phyloP scores from a whole-genome alignment of 2,888 invertebrate species.

The Napeogenes inachia region DNA sequence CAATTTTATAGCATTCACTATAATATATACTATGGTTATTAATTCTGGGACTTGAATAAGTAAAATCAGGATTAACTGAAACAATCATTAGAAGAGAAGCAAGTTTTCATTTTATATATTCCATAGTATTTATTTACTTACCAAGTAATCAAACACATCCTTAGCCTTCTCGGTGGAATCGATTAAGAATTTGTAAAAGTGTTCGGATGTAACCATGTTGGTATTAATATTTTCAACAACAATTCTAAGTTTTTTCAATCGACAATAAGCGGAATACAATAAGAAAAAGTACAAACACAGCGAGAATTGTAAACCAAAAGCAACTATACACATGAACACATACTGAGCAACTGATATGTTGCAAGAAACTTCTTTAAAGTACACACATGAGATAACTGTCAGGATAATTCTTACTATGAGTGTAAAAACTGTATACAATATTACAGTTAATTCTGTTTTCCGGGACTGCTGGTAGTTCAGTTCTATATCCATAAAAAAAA shows the following conservation, averaged over 20 bases:
- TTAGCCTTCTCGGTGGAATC: constrained; percentile 17
- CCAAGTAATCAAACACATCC: constrained; percentile 12
- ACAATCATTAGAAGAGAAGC: not conserved
- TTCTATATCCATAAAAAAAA: constrained; percentile 6
- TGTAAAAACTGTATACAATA: not conserved
- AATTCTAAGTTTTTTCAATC: constrained; percentile 9
- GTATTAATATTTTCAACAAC: not conserved
- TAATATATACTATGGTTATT: constrained; percentile 7
- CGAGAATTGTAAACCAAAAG: constrained; percentile 5
- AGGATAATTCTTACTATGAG: not conserved
- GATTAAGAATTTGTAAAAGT: constrained; percentile 16
- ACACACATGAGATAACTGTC: not conserved
- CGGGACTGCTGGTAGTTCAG: not conserved
- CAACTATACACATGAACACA: not conserved
- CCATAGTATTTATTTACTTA: constrained; percentile 10
- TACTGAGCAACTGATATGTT: not conserved
- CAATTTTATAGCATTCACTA: constrained; percentile 7
- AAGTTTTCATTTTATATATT: too few relatives aligned
- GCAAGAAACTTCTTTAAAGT: not conserved
- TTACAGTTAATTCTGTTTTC: constrained; percentile 2
- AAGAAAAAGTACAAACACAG: constrained; percentile 9
- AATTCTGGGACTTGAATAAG: constrained; percentile 15
- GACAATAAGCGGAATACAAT: constrained; percentile 9
- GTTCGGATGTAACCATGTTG: constrained; percentile 1
- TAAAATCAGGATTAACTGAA: constrained; percentile 9